Evolutionary conservation across 2,113 vertebrate genomes (phyloP), one percentile per base, ranked within the genome.

Genomic region (Meles meles): DNA sequence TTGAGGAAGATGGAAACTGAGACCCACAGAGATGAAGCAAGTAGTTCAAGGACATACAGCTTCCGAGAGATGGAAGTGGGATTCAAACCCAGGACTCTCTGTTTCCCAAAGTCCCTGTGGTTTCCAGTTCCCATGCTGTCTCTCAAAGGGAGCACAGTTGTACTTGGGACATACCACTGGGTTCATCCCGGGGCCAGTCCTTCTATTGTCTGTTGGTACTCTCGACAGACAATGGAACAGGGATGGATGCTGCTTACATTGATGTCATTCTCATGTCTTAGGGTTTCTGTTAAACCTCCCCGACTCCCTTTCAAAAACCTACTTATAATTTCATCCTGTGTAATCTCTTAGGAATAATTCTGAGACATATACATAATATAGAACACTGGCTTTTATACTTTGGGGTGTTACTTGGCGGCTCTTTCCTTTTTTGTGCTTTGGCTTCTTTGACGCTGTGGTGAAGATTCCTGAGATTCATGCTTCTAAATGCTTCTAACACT

Each of bases 41-140:
- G 29, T 55, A 69, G 39, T 25, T 37, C 23, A 82, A 97, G 79
- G 89, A 97, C 87, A 88, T 84, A 34, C 39, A 44, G 92, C 14
- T 71, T 34, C 44, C 25, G 42, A 79, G 92, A 88, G 7, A 12
- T 21, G 1, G 37, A 84, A 17, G 13, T 11, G 27, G 67, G 27
- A 63, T 86, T 91, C 76, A 18, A 72, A 94, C 17, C 29, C n/a
- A 31, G 23, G 34, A 12, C 12, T 55, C 4, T 0, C 2, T 20
- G 57, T 23, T 85, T 63, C 31, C 31, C 17, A 23, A 77, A 42
- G 47, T 61, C 34, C 31, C 3, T n/a, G 1, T 21, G 27, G 39
- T 77, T 65, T 88, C 85, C n/a, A 31, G 12, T 7, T 80, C 14
- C 39, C 18, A 27, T 14, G 13, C 23, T 39, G 47, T 27, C 10